These are phyloP conservation scores for Urocolius indicus DNA, from an alignment of 2,113 vertebrate species.

Conservation along the genomic window DNA sequence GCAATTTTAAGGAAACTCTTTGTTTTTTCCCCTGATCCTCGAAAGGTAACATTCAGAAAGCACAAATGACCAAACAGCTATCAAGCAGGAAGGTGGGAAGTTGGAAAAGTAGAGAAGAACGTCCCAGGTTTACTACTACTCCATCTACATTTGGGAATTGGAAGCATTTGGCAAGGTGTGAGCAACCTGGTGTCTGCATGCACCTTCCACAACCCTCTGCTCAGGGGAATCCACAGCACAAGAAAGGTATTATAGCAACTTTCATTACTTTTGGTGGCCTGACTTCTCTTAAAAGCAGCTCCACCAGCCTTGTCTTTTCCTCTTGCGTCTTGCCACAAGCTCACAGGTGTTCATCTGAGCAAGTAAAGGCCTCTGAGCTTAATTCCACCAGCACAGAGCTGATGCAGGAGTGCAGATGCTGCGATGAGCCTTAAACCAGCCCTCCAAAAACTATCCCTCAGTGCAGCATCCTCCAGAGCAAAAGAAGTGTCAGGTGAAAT, in stretches of 20 bases:
- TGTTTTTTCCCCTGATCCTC: not conserved
- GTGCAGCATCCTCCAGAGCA: rapidly evolving
- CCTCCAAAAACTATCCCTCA: not conserved
- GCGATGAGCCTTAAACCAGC: not conserved
- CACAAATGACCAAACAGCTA: not conserved
- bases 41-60: not conserved
- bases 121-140: not conserved
- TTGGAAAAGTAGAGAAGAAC: not conserved
- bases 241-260: not conserved
- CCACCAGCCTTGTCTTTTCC: not conserved
- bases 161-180: not conserved
- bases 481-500: not conserved
- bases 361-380: not conserved
- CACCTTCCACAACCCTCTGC: rapidly evolving
- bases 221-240: not conserved
- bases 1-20: not conserved
- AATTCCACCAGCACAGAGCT: not conserved
- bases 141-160: not conserved
- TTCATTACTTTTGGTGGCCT: not conserved
- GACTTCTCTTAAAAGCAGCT: not conserved
- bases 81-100: not conserved
- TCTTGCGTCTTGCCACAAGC: not conserved
- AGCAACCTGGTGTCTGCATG: rapidly evolving
- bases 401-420: rapidly evolving
- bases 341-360: not conserved